Percentiles rank a stretch among this genome's conserved stretches.
Evolutionary conservation across 1,140 invertebrate species (phyloP).

Genomic region (Panonychus citri): DNA sequence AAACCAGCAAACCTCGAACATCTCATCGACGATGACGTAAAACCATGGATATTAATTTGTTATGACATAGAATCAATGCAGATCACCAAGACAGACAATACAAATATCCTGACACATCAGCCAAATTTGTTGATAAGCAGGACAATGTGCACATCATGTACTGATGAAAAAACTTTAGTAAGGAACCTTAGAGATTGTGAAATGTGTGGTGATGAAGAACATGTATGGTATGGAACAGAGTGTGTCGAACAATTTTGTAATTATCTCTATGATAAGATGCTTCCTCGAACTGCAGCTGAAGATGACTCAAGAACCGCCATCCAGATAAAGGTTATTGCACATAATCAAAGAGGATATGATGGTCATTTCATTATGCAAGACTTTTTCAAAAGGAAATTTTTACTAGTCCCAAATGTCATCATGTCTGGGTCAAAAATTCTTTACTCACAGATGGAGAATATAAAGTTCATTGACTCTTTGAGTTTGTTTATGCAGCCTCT

Average conservation of each 20-base stretch:
- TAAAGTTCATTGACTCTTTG: slow-evolving; percentile 1
- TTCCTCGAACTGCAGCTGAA: not conserved
- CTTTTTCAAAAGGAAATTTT: not conserved
- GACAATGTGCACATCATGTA: not conserved
- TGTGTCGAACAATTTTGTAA: not conserved
- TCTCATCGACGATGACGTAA: not conserved
- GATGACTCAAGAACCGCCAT: not conserved
- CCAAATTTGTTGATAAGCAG: not conserved
- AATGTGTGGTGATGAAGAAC: not conserved
- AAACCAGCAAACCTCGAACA: not conserved
- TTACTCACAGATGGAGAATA: not conserved
- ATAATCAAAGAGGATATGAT: slow-evolving; percentile 2
- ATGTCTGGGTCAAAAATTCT: not conserved
- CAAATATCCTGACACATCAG: not conserved
- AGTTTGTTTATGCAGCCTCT: slow-evolving; percentile 1
- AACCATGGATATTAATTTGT: not conserved
- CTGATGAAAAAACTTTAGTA: not conserved
- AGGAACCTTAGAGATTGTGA: not conserved
- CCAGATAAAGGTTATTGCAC: not conserved
- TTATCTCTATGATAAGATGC: not conserved
- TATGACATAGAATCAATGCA: not conserved
- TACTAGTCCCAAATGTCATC: not conserved
- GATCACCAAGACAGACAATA: not conserved
- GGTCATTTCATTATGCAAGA: not conserved
- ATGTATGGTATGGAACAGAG: not conserved